Conservation (phyloP, 2,888 invertebrate genomes). For the Chirona hameri region DNA sequence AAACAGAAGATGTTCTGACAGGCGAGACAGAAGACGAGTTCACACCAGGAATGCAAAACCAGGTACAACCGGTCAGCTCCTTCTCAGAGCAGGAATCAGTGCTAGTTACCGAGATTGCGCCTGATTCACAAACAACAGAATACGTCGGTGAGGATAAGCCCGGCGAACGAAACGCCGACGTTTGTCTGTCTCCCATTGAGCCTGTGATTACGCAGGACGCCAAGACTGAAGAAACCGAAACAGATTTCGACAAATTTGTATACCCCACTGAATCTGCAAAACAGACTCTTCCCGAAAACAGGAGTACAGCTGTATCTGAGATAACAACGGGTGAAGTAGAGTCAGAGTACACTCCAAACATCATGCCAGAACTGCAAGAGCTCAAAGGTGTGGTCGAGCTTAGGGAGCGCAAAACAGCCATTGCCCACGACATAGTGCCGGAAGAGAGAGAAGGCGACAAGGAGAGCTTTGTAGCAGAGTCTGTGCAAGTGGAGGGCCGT, state of each 20-base stretch:
- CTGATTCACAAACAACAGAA: neutral
- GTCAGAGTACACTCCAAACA: neutral
- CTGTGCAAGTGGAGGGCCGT: neutral
- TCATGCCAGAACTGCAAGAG: neutral
- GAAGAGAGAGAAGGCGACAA: neutral
- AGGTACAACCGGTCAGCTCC: neutral
- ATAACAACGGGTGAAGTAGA: neutral
- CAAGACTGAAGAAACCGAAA: neutral
- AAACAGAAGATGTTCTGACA: neutral
- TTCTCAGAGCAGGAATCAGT: neutral
- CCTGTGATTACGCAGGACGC: neutral
- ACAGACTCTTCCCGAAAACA: neutral
- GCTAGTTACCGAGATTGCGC: neutral
- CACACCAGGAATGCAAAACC: neutral
- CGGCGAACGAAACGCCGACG: neutral
- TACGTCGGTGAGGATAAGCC: neutral
- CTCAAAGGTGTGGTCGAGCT: neutral
- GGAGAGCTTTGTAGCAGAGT: neutral
- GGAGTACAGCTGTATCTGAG: neutral
- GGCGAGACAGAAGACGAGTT: neutral
- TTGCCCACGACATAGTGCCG: neutral
- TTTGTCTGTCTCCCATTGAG: neutral
- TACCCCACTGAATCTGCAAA: neutral
- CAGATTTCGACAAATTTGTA: neutral
- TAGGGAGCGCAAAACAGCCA: neutral